These are phyloP conservation scores for Masticophis lateralis DNA, from an alignment of 2,797 vertebrate species.

Conservation along the genomic window DNA sequence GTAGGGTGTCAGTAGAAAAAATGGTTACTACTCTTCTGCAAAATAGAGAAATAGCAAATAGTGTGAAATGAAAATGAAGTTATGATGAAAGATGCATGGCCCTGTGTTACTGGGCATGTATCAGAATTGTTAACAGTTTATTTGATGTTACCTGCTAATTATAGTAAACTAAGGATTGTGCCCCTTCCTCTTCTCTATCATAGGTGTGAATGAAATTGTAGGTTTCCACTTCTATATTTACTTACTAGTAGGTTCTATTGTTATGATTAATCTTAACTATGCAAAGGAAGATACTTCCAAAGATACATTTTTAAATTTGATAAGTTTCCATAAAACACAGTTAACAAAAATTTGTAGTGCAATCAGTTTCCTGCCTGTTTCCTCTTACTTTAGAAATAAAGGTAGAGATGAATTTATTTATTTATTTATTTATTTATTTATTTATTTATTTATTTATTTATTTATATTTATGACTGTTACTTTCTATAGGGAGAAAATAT, in stretches of 20 bases:
- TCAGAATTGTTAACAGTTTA: neutral
- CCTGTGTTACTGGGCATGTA: neutral
- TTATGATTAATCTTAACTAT: neutral
- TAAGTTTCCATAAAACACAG: neutral
- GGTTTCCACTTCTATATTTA: neutral
- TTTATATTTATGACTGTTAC: neutral
- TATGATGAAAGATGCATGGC: conserved; percentile 30
- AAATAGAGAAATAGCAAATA: conserved; percentile 52
- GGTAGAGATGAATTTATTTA: neutral
- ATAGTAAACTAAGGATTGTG: neutral
- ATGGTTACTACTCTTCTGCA: conserved; percentile 47
- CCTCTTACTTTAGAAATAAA: neutral
- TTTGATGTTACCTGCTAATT: neutral
- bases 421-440: too few species aligned
- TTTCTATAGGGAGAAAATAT: neutral
- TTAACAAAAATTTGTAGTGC: neutral
- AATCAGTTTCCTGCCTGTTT: neutral
- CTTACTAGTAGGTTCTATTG: neutral
- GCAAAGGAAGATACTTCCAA: neutral
- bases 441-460: too few species aligned
- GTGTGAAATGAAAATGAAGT: conserved; percentile 67
- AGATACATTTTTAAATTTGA: neutral
- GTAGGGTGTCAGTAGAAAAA: conserved; percentile 36
- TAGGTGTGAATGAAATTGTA: neutral
- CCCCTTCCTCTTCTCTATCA: neutral